A percentile compares a stretch with the other conserved stretches of the same genome.
Conservation (phyloP, 2,888 invertebrate genomes). For the Nomada fucata region DNA sequence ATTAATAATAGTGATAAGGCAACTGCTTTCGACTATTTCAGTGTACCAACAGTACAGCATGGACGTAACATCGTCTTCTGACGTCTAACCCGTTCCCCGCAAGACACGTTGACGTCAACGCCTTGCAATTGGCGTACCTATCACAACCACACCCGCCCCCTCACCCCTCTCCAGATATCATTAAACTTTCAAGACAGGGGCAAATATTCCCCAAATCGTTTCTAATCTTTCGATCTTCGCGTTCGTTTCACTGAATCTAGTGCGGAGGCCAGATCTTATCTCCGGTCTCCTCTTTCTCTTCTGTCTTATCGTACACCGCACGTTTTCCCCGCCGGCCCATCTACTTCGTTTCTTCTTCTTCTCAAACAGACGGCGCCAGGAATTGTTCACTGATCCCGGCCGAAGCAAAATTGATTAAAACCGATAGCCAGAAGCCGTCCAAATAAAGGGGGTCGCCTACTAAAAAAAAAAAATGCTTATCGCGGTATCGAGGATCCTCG, state of each 20-base stretch:
- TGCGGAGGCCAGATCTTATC: background rate
- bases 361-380: background rate
- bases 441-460: too few relatives aligned
- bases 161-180: conserved; percentile 45
- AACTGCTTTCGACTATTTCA: background rate
- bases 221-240: conserved; percentile 64
- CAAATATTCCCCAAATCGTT: conserved; percentile 55
- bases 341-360: background rate
- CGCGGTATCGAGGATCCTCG: too few relatives aligned
- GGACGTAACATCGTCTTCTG: background rate
- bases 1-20: background rate
- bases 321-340: background rate
- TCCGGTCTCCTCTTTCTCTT: background rate
- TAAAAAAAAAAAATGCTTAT: too few relatives aligned
- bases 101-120: conserved; percentile 45
- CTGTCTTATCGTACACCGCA: background rate
- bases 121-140: conserved; percentile 12
- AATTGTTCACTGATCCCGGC: too few relatives aligned
- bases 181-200: conserved; percentile 64
- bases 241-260: background rate
- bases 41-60: background rate
- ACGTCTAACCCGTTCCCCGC: background rate
- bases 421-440: too few relatives aligned
- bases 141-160: too few relatives aligned
- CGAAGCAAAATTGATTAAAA: too few relatives aligned